phyloP scores from a whole-genome alignment of 2,797 vertebrate species.

The Syngnathus acus region DNA sequence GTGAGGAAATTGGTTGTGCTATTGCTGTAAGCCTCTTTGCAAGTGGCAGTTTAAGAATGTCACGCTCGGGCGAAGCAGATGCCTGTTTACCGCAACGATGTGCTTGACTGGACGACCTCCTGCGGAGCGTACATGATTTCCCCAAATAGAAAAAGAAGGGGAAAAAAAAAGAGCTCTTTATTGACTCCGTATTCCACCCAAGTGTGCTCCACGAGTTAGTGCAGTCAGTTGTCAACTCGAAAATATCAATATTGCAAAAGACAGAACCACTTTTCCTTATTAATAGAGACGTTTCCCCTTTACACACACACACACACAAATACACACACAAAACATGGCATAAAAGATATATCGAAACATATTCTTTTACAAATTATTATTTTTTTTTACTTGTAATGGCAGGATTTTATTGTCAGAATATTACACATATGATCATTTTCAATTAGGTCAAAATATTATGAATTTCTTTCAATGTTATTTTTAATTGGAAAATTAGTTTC shows the following conservation, averaged over 20 bases:
- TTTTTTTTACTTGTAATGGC: too few relatives aligned
- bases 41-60: not conserved
- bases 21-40: not conserved
- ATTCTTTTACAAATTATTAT: too few relatives aligned
- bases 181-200: conserved; percentile 59
- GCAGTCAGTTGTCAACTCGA: conserved; percentile 65
- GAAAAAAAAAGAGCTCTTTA: conserved; percentile 52
- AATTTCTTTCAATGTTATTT: not conserved
- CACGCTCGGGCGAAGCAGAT: not conserved
- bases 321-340: conserved; percentile 8
- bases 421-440: too few relatives aligned
- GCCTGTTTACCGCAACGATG: conserved; percentile 19
- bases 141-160: conserved; percentile 46
- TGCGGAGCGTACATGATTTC: conserved; percentile 43
- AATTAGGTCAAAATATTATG: too few relatives aligned
- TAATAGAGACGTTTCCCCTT: conserved; percentile 49
- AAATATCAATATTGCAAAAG: conserved; percentile 70
- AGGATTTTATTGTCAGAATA: too few relatives aligned
- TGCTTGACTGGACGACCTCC: conserved; percentile 48
- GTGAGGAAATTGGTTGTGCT: not conserved
- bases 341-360: too few relatives aligned
- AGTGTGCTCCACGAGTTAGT: conserved; percentile 67
- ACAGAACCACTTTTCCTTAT: conserved; percentile 51
- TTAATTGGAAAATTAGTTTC: too few relatives aligned
- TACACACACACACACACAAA: conserved; percentile 9